A percentile compares a stretch with the other conserved stretches of the same genome.
These are phyloP conservation scores for Trichosurus vulpecula DNA, from an alignment of 2,797 vertebrate genomes.

Conservation along the genomic window DNA sequence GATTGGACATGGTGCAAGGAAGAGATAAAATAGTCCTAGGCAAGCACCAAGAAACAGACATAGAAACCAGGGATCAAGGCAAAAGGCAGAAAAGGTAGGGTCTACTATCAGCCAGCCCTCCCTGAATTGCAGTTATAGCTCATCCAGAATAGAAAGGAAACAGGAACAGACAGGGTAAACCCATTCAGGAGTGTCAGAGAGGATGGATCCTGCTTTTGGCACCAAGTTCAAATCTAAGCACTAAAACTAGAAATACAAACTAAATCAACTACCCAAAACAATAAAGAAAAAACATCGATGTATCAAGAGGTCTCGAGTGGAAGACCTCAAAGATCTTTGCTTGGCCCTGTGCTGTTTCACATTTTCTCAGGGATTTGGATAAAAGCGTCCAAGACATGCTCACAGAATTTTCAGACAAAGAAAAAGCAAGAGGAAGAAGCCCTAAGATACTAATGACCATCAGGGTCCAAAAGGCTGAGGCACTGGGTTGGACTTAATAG, in stretches of 20 bases:
- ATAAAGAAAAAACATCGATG: background rate
- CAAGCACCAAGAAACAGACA: background rate
- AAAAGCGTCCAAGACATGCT: background rate
- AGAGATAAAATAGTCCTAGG: background rate
- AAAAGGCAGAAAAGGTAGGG: background rate
- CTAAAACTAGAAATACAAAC: background rate
- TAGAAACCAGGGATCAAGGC: background rate
- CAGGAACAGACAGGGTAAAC: background rate
- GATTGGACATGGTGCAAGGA: background rate
- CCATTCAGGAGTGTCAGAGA: background rate
- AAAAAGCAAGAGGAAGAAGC: background rate
- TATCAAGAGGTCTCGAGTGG: background rate
- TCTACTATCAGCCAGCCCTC: background rate
- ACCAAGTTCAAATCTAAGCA: background rate
- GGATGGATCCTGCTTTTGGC: background rate
- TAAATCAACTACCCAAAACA: background rate
- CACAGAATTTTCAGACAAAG: background rate
- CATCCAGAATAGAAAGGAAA: background rate
- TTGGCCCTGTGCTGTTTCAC: background rate
- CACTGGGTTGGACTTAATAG: background rate
- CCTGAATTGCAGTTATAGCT: background rate
- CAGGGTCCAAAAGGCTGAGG: background rate
- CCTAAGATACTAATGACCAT: background rate
- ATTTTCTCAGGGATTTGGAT: background rate
- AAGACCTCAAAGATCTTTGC: background rate